Evolutionary conservation across 1,140 invertebrate genomes (phyloP), one percentile per base, ranked within the genome.

Genomic region (silkworm (Bombyx mori)): DNA sequence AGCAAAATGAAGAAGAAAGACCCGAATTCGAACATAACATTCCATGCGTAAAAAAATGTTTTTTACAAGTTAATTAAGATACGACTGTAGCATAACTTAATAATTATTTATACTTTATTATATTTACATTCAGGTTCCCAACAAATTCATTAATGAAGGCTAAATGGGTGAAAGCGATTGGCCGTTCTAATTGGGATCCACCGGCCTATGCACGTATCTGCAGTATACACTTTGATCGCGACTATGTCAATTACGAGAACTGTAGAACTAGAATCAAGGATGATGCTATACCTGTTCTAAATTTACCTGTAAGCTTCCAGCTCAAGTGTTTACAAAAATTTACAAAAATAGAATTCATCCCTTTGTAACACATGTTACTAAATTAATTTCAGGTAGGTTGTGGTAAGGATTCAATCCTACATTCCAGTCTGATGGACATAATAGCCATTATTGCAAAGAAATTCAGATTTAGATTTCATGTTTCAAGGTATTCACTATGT

Each of bases 161-260:
- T 9, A 66, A 64, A 57, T 69, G 67, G 67, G 44, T 69, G 7
- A 59, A 44, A 47, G 63, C 67, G 8, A 66, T 69, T 18, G 67
- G 67, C 1, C 60, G 67, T 7, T 61, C 67, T 7, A 62, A 51
- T 46, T 69, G 67, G 67, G 42, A 44, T 1, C 63, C 64, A 10
- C 58, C 67, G 1, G 57, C 45, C 22, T 52, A 69, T 49, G 47
- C 58, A 8, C 58, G 63, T 5, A 51, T 69, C n/a, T 69, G 67
- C 42, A 69, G 67, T 50, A 50, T 44, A 1, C 67, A 69, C 43
- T 69, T 69, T 46, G 52, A 57, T 26, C n/a, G 26, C 26, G 26
- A 35, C 26, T 35, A 66, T 12, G 60, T 69, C 8, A 69, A 61
- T n/a, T 55, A 59, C 44, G 67, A 69, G 8, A 54, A 61, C 8